A percentile compares a stretch with the other conserved stretches of the same genome.
phyloP scores from a whole-genome alignment of 2,113 vertebrate species.

The Acrocephalus arundinaceus region DNA sequence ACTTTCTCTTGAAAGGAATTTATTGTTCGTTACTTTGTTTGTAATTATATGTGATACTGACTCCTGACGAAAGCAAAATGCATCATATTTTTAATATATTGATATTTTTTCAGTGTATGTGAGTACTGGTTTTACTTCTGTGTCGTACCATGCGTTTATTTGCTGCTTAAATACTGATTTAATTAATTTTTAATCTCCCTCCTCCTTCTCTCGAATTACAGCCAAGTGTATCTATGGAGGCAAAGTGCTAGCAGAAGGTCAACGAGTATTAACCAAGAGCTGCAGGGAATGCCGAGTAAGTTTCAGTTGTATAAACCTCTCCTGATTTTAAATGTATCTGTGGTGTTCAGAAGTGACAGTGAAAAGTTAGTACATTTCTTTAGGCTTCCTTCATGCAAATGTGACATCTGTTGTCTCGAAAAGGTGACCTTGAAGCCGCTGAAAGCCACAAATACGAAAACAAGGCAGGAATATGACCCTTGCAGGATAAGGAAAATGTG shows the following conservation, averaged over 20 bases:
- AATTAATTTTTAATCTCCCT: not conserved
- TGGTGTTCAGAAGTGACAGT: not conserved
- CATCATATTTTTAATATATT: not conserved
- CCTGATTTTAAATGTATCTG: not conserved
- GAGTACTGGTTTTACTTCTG: not conserved
- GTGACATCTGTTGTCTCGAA: not conserved
- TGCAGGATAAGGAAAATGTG: not conserved
- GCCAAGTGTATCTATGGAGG: slow-evolving; percentile 89
- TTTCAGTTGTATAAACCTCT: slow-evolving; percentile 4
- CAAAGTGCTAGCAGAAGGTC: slow-evolving; percentile 87
- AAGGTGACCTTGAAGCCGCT: not conserved
- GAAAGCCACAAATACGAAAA: not conserved
- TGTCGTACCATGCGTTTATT: not conserved
- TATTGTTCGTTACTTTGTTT: not conserved
- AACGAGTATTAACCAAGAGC: slow-evolving; percentile 82
- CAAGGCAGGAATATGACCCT: not conserved
- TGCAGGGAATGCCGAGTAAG: slow-evolving; percentile 93
- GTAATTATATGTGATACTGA: not conserved
- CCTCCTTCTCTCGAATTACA: slow-evolving; percentile 60
- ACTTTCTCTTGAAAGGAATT: not conserved
- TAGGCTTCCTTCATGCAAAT: slow-evolving; percentile 13
- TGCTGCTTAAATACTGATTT: not conserved
- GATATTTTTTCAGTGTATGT: not conserved
- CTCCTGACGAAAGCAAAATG: not conserved
- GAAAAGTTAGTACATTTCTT: slow-evolving; percentile 8